Evolutionary conservation across 2,888 invertebrate species (phyloP), one percentile per base, ranked within the genome.

Genomic region (Cheiracanthium punctorium): DNA sequence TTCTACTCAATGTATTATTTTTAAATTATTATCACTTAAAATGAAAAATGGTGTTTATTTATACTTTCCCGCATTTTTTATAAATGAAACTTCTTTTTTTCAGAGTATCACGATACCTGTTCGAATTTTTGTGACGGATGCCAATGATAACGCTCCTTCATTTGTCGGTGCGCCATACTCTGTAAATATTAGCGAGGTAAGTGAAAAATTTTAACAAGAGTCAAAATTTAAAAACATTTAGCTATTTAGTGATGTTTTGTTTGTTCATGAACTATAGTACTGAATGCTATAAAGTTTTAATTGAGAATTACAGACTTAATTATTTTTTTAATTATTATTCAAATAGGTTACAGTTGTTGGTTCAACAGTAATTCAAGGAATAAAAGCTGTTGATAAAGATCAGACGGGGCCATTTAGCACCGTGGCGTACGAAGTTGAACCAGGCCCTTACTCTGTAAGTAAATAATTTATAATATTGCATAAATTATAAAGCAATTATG

Each of bases 371-470:
- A 93, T 96, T n/a, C 95, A 80, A 90, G 95, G 95, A 1, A 95
- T 96, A 33, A 93, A 95, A 82, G 97, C 97, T 1, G 91, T 94
- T 17, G 97, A 97, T 92, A 94, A 94, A 43, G 97, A 97, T 93
- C 96, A 97, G 92, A 95, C 95, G 70, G 97, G 97, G 7, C 96
- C 96, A 8, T 96, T 95, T 92, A 96, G 96, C 48, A 96, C 96
- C 5, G 95, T 97, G 41, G 95, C 95, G 91, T 97, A 97, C 92
- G 94, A 95, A 67, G 95, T 97, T 86, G 93, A 96, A 88, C 94
- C 95, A 0, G 96, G 96, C n/a, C 94, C 94, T 0, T 93, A 95
- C 92, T 94, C 95, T 37, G 95, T 95, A 90, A 93, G 93, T 91
- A 0, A n/a, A n/a, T n/a, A n/a, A n/a, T n/a, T n/a, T n/a, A n/a